These are phyloP conservation scores for Agapetus fuscipes DNA, from an alignment of 2,888 invertebrate genomes.

Conservation along the genomic window DNA sequence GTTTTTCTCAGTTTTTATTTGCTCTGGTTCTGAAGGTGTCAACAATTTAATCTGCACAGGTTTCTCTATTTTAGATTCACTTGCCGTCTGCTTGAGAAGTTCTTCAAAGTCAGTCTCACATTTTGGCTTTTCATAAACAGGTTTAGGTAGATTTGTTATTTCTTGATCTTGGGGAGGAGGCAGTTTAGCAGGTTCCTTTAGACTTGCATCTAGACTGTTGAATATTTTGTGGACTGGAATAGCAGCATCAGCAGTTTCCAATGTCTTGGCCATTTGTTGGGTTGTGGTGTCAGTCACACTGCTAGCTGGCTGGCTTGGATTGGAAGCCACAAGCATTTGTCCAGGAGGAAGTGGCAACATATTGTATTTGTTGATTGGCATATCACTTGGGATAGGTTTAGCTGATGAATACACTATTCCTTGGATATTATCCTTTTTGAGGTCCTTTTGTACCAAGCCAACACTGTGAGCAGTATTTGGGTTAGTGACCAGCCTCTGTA, in stretches of 20 bases:
- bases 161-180: not conserved
- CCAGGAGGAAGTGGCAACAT: not conserved
- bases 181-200: not conserved
- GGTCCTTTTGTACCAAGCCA: constrained; percentile 25
- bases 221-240: too few relatives aligned
- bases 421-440: constrained; percentile 7
- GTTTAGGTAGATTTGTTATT: not conserved
- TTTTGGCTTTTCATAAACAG: constrained; percentile 27
- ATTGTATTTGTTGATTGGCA: not conserved
- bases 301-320: not conserved
- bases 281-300: too few relatives aligned
- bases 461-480: constrained; percentile 23
- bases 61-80: constrained; percentile 36
- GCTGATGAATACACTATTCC: not conserved
- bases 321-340: not conserved
- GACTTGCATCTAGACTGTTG: too few relatives aligned
- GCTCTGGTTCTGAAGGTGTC: too few relatives aligned
- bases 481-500: constrained; percentile 9
- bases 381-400: not conserved
- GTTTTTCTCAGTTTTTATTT: too few relatives aligned
- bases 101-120: constrained; percentile 45
- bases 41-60: too few relatives aligned
- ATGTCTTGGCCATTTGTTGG: not conserved
- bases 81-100: constrained; percentile 40
- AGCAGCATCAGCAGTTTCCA: not conserved